Conservation (phyloP, 2,113 vertebrate species). For the Lepus americanus region DNA sequence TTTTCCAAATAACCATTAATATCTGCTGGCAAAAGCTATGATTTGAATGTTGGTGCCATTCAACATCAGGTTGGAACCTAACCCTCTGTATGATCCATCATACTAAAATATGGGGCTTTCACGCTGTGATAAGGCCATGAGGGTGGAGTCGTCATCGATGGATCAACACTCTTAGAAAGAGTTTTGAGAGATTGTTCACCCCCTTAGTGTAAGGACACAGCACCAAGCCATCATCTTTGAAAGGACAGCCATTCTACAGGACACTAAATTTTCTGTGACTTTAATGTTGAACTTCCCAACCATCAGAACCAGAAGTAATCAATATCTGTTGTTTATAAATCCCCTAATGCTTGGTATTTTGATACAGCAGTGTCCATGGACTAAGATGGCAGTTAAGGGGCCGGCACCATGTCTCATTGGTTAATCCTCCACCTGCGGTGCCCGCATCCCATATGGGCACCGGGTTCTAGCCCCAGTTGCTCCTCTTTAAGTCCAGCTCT, state of each 20-base stretch:
- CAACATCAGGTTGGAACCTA: not conserved
- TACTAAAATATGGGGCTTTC: not conserved
- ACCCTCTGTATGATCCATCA: not conserved
- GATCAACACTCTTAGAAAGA: no score
- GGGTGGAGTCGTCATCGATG: no score
- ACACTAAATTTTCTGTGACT: not conserved
- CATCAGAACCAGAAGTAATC: no score
- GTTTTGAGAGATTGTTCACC: not conserved
- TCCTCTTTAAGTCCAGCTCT: no score
- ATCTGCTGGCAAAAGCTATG: not conserved
- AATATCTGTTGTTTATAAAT: not conserved
- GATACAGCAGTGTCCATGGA: not conserved
- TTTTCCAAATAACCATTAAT: not conserved
- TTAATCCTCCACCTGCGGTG: no score
- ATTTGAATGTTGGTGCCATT: not conserved
- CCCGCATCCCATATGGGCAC: no score
- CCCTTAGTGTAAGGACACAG: no score
- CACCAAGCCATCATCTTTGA: not conserved
- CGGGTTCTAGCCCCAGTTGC: no score
- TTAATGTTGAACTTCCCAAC: not conserved
- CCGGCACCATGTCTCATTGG: no score
- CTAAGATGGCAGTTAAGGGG: no score
- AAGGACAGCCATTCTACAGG: not conserved
- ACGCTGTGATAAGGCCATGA: not conserved
- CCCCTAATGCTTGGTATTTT: not conserved